A percentile compares a stretch with the other conserved stretches of the same genome.
phyloP scores from a whole-genome alignment of 2,113 vertebrate genomes.

The Ellobius talpinus region DNA sequence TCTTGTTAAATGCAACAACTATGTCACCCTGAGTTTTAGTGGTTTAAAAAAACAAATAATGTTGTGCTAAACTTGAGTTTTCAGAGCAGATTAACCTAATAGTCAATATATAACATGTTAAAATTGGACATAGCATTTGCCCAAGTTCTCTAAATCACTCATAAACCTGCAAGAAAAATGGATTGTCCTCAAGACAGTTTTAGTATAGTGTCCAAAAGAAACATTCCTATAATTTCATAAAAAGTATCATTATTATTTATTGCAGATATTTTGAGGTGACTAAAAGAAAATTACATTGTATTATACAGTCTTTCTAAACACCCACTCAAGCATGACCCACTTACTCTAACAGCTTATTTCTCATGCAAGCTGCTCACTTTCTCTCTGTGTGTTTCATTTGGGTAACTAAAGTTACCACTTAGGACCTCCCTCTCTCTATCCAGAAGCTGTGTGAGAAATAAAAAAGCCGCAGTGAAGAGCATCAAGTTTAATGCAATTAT shows the following conservation, averaged over 20 bases:
- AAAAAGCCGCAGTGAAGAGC: neutral
- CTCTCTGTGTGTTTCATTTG: neutral
- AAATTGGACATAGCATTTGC: constrained; percentile 46
- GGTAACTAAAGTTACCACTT: neutral
- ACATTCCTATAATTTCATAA: constrained; percentile 30
- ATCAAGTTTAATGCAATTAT: neutral
- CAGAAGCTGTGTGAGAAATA: neutral
- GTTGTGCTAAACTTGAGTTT: constrained; percentile 28
- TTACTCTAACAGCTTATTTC: constrained; percentile 3
- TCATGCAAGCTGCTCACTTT: neutral
- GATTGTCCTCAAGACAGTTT: constrained; percentile 19
- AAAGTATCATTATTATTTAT: constrained; percentile 37
- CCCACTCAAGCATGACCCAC: neutral
- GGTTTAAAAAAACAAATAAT: neutral
- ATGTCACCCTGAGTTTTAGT: constrained; percentile 23
- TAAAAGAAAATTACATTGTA: constrained; percentile 46
- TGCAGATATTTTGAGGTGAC: neutral
- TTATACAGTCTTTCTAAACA: neutral
- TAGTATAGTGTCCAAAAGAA: constrained; percentile 48
- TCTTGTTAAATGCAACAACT: constrained; percentile 23
- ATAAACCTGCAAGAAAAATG: constrained; percentile 38
- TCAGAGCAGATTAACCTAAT: constrained; percentile 49
- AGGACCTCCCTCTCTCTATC: neutral
- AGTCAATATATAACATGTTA: constrained; percentile 53
- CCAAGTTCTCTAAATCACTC: constrained; percentile 30